These are phyloP conservation scores for Halictus quadricinctus DNA, from an alignment of 2,888 invertebrate genomes.

Conservation along the genomic window DNA sequence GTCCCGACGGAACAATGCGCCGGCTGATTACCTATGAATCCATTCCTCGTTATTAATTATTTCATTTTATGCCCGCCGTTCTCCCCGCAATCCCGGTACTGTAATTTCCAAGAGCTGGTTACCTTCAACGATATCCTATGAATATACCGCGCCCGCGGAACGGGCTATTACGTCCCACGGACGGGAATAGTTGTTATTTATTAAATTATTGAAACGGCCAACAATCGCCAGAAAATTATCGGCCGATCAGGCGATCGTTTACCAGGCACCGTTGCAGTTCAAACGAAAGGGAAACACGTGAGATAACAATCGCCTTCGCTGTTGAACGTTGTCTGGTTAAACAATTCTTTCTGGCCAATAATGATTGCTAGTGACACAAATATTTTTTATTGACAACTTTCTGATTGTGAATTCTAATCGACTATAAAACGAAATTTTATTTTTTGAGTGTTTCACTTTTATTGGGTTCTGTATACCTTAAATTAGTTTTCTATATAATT, in stretches of 20 bases:
- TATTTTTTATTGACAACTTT: no score
- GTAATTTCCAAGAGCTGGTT: slow-evolving; percentile 5
- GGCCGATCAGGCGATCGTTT: background rate
- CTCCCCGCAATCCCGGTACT: background rate
- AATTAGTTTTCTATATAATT: no score
- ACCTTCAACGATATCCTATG: slow-evolving; percentile 1
- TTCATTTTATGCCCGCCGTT: slow-evolving; percentile 7
- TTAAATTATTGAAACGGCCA: background rate
- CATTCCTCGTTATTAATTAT: slow-evolving; percentile 29
- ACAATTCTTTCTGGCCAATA: no score
- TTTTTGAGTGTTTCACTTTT: no score
- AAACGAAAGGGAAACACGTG: background rate
- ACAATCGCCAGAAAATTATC: background rate
- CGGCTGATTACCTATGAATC: slow-evolving; percentile 16
- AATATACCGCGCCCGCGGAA: background rate
- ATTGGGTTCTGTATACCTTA: no score
- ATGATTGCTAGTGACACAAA: no score
- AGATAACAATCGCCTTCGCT: background rate
- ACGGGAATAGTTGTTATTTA: background rate
- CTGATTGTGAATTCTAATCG: no score
- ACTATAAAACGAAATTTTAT: no score
- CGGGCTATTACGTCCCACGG: background rate
- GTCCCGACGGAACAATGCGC: background rate
- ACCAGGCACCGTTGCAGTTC: background rate
- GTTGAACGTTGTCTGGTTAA: background rate